These are phyloP conservation scores for Lithobius niger DNA, from an alignment of 1,140 invertebrate genomes.

Conservation along the genomic window DNA sequence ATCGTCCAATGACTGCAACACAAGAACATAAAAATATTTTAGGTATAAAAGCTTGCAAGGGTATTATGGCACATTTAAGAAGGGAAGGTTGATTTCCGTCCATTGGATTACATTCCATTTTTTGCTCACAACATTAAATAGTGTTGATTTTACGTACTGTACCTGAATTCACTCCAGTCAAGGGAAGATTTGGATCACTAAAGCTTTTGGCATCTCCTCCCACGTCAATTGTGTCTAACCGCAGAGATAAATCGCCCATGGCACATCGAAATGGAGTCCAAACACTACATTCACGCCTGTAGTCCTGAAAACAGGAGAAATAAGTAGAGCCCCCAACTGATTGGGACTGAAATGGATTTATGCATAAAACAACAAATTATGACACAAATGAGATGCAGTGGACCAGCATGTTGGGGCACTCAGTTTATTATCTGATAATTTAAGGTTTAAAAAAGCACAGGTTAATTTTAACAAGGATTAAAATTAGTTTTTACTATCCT, in stretches of 20 bases:
- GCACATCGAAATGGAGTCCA: conserved; percentile 80
- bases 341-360: neutral
- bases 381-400: no score
- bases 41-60: neutral
- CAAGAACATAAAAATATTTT: conserved; percentile 4
- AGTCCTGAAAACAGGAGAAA: conserved; percentile 28
- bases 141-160: no score
- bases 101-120: no score
- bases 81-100: neutral
- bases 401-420: no score
- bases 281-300: conserved; percentile 68
- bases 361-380: no score
- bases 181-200: conserved; percentile 72
- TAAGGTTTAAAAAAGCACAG: no score
- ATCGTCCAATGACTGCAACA: conserved; percentile 68
- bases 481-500: no score
- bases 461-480: no score
- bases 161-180: conserved; percentile 39
- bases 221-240: conserved; percentile 68
- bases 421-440: no score
- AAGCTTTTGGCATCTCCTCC: conserved; percentile 62
- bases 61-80: conserved; percentile 12
- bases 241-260: conserved; percentile 77
- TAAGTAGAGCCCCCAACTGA: neutral
- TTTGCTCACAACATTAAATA: no score